Conservation (phyloP, 2,797 vertebrate species). For the Myotis vivesi region DNA sequence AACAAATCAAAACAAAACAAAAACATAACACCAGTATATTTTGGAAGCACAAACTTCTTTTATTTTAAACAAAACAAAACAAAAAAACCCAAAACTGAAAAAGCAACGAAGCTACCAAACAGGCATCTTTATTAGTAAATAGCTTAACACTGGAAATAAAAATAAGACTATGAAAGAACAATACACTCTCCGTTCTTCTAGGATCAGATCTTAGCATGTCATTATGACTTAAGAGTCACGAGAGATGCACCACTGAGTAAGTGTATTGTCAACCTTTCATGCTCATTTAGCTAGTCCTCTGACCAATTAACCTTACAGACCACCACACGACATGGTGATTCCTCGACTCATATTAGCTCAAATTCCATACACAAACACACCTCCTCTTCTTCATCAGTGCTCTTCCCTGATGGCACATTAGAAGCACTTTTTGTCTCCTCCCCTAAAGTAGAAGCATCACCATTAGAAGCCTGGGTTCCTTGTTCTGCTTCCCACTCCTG, state of each 20-base stretch:
- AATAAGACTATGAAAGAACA: slow-evolving; percentile 78
- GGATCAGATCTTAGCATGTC: slow-evolving; percentile 75
- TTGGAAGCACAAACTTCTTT: slow-evolving; percentile 83
- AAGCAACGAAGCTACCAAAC: slow-evolving; percentile 81
- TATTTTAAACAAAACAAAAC: slow-evolving; percentile 75
- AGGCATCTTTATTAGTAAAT: slow-evolving; percentile 79
- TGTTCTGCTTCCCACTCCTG: slow-evolving; percentile 99
- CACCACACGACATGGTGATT: slow-evolving; percentile 81
- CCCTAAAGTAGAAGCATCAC: slow-evolving; percentile 92
- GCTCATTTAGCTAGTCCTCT: slow-evolving; percentile 80
- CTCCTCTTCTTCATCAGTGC: slow-evolving; percentile 96
- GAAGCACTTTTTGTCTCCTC: slow-evolving; percentile 97
- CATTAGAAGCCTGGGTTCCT: slow-evolving; percentile 93
- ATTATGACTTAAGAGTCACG: slow-evolving; percentile 77
- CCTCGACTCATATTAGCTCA: slow-evolving; percentile 86
- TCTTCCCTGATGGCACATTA: slow-evolving; percentile 95
- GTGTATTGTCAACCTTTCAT: slow-evolving; percentile 82
- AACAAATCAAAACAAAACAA: slow-evolving; percentile 72
- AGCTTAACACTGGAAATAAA: slow-evolving; percentile 81
- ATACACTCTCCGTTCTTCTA: slow-evolving; percentile 81
- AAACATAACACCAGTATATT: slow-evolving; percentile 75
- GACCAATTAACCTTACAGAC: slow-evolving; percentile 81
- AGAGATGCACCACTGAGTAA: slow-evolving; percentile 75
- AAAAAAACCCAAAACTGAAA: slow-evolving; percentile 78
- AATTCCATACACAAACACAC: slow-evolving; percentile 90